Percentiles rank a stretch among this genome's conserved stretches.
Evolutionary conservation across 2,113 vertebrate genomes (phyloP).

Genomic region (Calonectris borealis): DNA sequence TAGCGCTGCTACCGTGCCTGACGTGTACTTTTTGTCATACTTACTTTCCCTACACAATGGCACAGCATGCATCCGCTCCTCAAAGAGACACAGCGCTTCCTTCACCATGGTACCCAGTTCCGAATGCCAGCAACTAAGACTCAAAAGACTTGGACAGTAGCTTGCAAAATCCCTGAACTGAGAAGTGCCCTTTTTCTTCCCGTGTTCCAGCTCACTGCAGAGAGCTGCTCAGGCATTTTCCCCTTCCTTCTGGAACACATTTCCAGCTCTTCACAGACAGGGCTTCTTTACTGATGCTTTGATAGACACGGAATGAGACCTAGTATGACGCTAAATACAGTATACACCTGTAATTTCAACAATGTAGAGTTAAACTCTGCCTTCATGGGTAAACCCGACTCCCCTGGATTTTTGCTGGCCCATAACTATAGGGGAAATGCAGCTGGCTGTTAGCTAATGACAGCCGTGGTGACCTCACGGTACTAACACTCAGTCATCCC

Average conservation of each 20-base stretch:
- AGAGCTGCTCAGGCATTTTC: not conserved
- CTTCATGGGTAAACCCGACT: not conserved
- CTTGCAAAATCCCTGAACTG: not conserved
- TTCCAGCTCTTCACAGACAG: not conserved
- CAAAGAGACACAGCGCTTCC: not conserved
- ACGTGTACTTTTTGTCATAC: not conserved
- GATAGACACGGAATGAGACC: not conserved
- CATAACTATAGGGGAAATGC: not conserved
- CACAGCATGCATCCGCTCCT: not conserved
- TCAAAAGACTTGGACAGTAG: not conserved
- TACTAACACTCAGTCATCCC: not conserved
- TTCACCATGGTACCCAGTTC: not conserved
- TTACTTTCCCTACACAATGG: not conserved
- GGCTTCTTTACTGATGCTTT: not conserved
- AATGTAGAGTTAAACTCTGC: not conserved
- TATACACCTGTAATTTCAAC: not conserved
- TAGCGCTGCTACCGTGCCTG: fast-evolving
- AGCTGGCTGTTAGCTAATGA: not conserved
- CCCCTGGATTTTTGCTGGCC: not conserved
- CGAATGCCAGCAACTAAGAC: not conserved
- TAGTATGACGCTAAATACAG: not conserved
- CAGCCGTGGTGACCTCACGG: not conserved
- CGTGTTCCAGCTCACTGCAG: not conserved
- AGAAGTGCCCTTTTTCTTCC: not conserved
- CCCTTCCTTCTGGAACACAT: not conserved